Evolutionary conservation across 92 coral and sea anemone genomes (phyloP), one percentile per base, ranked within the genome.

Genomic region (Epizoanthus ramosus): DNA sequence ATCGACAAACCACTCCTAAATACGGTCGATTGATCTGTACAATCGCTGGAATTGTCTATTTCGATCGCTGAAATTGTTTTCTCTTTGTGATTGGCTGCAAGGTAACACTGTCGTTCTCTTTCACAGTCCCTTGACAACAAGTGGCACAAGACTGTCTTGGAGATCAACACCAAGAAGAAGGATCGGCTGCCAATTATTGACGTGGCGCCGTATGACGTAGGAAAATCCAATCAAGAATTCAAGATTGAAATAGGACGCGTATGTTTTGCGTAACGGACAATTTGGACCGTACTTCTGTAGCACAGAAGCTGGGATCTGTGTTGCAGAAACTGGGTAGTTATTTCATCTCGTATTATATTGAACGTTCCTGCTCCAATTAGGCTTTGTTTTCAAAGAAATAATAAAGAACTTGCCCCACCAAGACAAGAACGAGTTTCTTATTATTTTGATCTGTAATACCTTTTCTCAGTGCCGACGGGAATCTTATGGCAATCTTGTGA

Each of bases 211-310:
- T 83, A 39, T 59, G 86, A 67, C 37, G 80, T 76, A 41, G 84
- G 85, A 37, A 25, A 68, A 39, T 35, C 74, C 14, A 31, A 41
- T 1, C 43, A 17, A 68, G 90, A 87, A 68, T 68, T 74, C 79
- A 73, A 57, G 84, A 68, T 87, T 53, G 86, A 83, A 77, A 81
- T 75, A 22, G 90, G 90, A 28, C 71, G 13, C 53, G 90, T 83
- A 45, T 87, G 90, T 75, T 87, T 82, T 58, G 87, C 85, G 59
- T 87, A 75, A 85, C 83, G 54, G 68, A 87, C 25, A 73, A 77
- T 47, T 5, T 57, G 53, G 25, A 57, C 56, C 57, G 15, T 1
- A 75, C 12, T n/a, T 39, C 31, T 17, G 68, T 39, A 57, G 61
- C 13, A 13, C 68, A 22, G 64, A 73, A n/a, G 13, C 39, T 56